Percentiles rank a stretch among this genome's conserved stretches.
Conservation (phyloP, 2,888 invertebrate genomes). For the Drosophila yooni region DNA sequence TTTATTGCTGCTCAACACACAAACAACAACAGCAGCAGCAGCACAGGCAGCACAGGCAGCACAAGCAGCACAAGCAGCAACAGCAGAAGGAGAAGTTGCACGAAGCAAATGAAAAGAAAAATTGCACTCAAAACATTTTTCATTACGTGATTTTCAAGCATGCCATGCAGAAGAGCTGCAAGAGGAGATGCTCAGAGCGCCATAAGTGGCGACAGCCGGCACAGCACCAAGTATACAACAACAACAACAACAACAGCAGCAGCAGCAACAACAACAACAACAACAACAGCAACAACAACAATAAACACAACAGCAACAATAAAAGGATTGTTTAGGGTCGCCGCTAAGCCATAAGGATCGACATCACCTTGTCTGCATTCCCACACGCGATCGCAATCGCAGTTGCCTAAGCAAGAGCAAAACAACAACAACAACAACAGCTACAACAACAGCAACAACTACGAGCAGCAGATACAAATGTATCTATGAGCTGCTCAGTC, state of each 20-base stretch:
- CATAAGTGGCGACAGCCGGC: slow-evolving; percentile 83
- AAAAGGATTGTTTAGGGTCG: slow-evolving; percentile 69
- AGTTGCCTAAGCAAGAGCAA: slow-evolving; percentile 30
- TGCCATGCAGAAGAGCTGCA: slow-evolving; percentile 39
- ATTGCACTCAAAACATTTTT: slow-evolving; percentile 79
- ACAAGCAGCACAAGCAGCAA: slow-evolving; percentile 36
- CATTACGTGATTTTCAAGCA: slow-evolving; percentile 80
- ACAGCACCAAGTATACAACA: slow-evolving; percentile 80
- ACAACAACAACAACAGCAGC: background rate
- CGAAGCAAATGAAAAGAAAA: slow-evolving; percentile 74
- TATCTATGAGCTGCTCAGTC: slow-evolving; percentile 71
- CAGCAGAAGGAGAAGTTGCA: slow-evolving; percentile 35
- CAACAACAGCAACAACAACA: slow-evolving; percentile 11
- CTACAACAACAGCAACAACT: background rate
- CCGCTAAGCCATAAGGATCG: slow-evolving; percentile 68
- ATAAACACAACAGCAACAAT: slow-evolving; percentile 22
- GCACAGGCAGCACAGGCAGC: slow-evolving; percentile 25
- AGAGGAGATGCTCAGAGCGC: slow-evolving; percentile 38
- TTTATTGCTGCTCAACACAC: slow-evolving; percentile 79
- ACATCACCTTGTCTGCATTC: slow-evolving; percentile 73
- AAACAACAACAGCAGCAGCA: slow-evolving; percentile 61
- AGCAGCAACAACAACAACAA: background rate
- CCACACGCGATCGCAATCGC: slow-evolving; percentile 80
- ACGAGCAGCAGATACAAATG: slow-evolving; percentile 53
- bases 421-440: background rate